phyloP scores from a whole-genome alignment of 1,140 invertebrate genomes.

The Tyrophagus putrescentiae region DNA sequence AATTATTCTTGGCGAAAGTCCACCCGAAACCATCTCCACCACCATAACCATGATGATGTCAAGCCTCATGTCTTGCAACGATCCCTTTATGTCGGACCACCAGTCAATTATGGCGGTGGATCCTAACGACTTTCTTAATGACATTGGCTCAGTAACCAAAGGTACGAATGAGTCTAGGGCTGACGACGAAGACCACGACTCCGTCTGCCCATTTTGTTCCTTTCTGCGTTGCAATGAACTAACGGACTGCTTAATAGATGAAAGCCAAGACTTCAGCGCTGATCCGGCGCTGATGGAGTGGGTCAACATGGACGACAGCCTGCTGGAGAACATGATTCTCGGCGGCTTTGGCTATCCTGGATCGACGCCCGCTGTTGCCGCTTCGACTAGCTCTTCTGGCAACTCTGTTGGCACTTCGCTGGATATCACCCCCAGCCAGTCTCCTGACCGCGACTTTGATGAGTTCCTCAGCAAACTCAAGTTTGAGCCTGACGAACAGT shows the following conservation, averaged over 20 bases:
- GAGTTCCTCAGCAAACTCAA: not conserved
- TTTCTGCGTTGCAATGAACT: no score
- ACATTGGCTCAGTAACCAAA: not conserved
- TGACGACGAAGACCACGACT: not conserved
- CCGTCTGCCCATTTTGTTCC: not conserved
- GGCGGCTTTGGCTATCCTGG: not conserved
- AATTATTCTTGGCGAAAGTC: no score
- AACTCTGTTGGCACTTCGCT: not conserved
- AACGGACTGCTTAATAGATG: not conserved
- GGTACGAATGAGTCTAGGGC: not conserved
- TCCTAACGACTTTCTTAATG: not conserved
- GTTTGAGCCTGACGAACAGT: not conserved
- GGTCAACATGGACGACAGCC: not conserved
- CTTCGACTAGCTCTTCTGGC: not conserved
- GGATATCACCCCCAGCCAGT: not conserved
- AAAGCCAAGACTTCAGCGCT: not conserved
- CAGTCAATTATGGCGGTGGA: slow-evolving; percentile 8
- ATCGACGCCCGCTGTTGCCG: not conserved
- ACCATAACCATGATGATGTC: not conserved
- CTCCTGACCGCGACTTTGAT: not conserved
- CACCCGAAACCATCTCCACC: no score
- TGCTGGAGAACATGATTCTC: slow-evolving; percentile 1
- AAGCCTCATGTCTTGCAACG: not conserved
- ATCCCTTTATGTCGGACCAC: not conserved
- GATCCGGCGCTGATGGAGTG: not conserved